Evolutionary conservation across 2,113 vertebrate genomes (phyloP).

Genomic region (Spea multiplicata): DNA sequence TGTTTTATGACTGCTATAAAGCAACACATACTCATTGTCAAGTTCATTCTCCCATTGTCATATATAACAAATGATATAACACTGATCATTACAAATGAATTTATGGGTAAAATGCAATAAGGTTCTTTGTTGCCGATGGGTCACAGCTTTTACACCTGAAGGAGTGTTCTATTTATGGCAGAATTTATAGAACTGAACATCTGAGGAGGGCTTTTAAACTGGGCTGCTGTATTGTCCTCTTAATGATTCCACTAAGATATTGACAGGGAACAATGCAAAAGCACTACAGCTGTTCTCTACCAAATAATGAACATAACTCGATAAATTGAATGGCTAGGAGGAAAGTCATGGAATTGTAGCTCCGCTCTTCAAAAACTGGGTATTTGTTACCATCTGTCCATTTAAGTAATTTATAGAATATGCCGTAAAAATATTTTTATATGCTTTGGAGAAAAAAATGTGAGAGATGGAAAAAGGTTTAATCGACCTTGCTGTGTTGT

Average conservation of each 20-base stretch:
- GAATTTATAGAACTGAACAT: conserved; percentile 44
- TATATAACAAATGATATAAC: too few relatives aligned
- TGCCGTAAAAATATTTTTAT: conserved; percentile 50
- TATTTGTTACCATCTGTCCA: conserved; percentile 44
- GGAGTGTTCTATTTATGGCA: conserved; percentile 7
- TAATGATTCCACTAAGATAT: conserved; percentile 38
- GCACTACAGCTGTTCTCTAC: conserved; percentile 47
- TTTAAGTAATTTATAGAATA: conserved; percentile 52
- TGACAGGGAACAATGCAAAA: conserved; percentile 50
- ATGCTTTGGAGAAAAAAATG: conserved; percentile 45
- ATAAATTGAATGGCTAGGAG: conserved; percentile 52
- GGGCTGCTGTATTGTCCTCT: conserved; percentile 14
- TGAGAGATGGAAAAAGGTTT: conserved; percentile 35
- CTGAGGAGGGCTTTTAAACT: conserved; percentile 22
- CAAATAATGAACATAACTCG: conserved; percentile 52
- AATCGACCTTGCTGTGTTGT: conserved; percentile 42
- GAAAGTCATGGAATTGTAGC: conserved; percentile 53
- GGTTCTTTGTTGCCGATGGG: conserved; percentile 11
- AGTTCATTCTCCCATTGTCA: too few relatives aligned
- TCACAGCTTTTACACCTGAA: conserved; percentile 24
- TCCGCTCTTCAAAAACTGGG: conserved; percentile 42
- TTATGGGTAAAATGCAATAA: neutral
- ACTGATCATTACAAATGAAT: neutral
- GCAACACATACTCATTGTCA: too few relatives aligned
- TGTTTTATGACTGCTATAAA: too few relatives aligned